Evolutionary conservation across 2,113 vertebrate genomes (phyloP).

Genomic region (Hystrix cristata): DNA sequence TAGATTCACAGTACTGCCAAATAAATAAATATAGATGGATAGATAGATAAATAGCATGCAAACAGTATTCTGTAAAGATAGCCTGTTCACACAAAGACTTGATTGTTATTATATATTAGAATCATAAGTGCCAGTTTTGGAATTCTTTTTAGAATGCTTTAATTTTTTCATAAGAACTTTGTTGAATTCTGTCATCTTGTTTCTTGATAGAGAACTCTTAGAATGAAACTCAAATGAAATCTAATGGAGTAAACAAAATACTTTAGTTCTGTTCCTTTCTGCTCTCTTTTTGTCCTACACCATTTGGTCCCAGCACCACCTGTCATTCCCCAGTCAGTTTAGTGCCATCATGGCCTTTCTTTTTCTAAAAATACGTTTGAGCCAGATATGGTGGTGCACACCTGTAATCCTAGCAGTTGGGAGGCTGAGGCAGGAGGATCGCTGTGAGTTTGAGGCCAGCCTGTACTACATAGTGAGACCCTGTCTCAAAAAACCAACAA

Average conservation of each 20-base stretch:
- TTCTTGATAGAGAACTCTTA: not conserved
- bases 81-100: not conserved
- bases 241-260: not conserved
- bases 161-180: slow-evolving; percentile 36
- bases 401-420: not conserved
- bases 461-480: not conserved
- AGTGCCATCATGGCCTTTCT: not conserved
- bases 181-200: not conserved
- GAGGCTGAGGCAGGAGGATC: not conserved
- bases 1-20: not conserved
- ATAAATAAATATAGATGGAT: not conserved
- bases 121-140: slow-evolving; percentile 23
- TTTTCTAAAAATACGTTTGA: not conserved
- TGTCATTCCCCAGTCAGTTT: not conserved
- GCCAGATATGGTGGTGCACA: not conserved
- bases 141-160: slow-evolving; percentile 20
- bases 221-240: not conserved
- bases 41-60: too few relatives aligned
- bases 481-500: not conserved
- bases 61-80: slow-evolving; percentile 28
- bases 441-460: not conserved
- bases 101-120: not conserved
- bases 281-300: not conserved
- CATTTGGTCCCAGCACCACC: not conserved
- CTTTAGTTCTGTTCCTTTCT: not conserved